Conservation (phyloP, 30 jellyfish, hydroid and myxozoan genomes). For the Cassiopea andromeda region DNA sequence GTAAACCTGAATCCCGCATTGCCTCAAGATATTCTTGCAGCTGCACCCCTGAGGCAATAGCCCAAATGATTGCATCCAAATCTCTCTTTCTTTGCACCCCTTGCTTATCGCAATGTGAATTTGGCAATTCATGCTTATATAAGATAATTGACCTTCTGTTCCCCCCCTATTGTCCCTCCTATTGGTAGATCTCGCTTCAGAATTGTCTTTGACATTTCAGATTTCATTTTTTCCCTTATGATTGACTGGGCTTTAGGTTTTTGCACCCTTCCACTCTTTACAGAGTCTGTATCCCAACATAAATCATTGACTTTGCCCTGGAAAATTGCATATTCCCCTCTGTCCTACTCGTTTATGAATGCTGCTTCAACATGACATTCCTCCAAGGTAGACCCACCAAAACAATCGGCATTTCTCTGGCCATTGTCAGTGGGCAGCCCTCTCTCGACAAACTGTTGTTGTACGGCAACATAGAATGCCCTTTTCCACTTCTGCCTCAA, state of each 20-base stretch:
- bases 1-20: constrained; percentile 5
- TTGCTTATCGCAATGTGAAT: constrained; percentile 2
- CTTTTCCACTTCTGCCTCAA: constrained; percentile 6
- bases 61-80: constrained; percentile 23
- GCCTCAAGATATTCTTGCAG: constrained; percentile 38
- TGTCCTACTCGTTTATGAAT: background rate
- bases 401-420: constrained; percentile 13
- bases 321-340: constrained; percentile 19
- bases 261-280: constrained; percentile 3
- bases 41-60: constrained; percentile 14
- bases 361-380: background rate
- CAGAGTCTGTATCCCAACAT: constrained; percentile 3
- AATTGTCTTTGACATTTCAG: background rate
- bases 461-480: constrained; percentile 1
- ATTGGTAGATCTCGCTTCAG: constrained; percentile 19
- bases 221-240: background rate
- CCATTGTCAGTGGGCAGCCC: constrained; percentile 6
- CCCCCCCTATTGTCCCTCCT: constrained; percentile 6
- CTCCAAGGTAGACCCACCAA: constrained; percentile 12
- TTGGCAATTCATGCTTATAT: constrained; percentile 8
- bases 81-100: constrained; percentile 33
- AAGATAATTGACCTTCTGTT: constrained; percentile 2
- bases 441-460: constrained; percentile 13
- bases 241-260: constrained; percentile 9
- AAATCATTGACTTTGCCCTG: constrained; percentile 4